Percentiles rank a stretch among this genome's conserved stretches.
phyloP scores from a whole-genome alignment of 1,140 invertebrate genomes.

The Aphelinus atriplicis region DNA sequence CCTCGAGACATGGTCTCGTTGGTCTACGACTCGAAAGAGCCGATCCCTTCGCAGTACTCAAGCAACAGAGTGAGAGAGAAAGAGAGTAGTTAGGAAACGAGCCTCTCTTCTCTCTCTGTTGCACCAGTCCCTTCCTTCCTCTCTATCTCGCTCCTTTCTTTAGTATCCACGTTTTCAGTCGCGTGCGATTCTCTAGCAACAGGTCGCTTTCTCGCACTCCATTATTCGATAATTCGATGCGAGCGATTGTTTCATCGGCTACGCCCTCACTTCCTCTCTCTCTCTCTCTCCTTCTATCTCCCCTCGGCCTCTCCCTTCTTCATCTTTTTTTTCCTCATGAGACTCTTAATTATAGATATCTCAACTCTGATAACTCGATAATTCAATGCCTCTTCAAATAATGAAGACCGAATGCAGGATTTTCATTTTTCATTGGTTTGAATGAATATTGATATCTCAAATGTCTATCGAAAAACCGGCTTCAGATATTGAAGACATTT shows the following conservation, averaged over 20 bases:
- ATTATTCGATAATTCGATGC: constrained; percentile 31
- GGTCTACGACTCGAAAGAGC: constrained; percentile 64
- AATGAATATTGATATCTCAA: no score
- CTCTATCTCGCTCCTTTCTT: constrained; percentile 2
- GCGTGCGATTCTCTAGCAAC: constrained; percentile 33
- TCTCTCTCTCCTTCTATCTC: constrained; percentile 1
- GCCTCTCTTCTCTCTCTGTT: not conserved
- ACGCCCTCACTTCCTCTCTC: constrained; percentile 13
- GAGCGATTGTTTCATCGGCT: constrained; percentile 29
- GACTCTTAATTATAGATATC: not conserved
- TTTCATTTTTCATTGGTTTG: no score
- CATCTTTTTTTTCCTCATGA: no score
- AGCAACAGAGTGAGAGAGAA: constrained; percentile 32
- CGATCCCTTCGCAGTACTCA: constrained; percentile 51
- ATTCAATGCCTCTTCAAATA: no score
- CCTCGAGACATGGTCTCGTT: constrained; percentile 56
- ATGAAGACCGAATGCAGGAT: no score
- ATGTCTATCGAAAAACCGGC: no score
- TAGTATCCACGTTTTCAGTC: no score
- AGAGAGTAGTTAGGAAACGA: not conserved
- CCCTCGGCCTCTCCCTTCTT: no score
- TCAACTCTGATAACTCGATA: no score
- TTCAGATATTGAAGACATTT: no score
- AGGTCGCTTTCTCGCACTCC: constrained; percentile 29
- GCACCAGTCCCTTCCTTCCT: not conserved